Evolutionary conservation across 2,797 vertebrate genomes (phyloP).

Genomic region (Lates japonicus): DNA sequence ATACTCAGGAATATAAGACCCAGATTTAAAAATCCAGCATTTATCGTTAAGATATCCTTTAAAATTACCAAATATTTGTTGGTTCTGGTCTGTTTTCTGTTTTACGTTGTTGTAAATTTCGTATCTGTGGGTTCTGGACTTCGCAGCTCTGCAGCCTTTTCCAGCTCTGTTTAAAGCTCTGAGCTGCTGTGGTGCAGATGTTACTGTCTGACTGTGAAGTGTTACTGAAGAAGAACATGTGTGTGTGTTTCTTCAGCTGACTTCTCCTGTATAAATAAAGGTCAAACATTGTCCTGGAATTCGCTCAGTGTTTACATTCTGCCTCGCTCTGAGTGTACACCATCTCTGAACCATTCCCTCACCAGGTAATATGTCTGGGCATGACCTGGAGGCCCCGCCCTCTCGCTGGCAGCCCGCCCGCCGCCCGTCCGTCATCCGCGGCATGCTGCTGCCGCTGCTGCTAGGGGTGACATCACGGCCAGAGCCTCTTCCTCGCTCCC

Average conservation of each 20-base stretch:
- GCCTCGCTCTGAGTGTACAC: constrained; percentile 11
- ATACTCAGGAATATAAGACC: too few species aligned
- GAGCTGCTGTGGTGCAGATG: constrained; percentile 6
- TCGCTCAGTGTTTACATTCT: constrained; percentile 70
- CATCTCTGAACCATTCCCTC: constrained; percentile 35
- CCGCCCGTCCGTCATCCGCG: constrained; percentile 68
- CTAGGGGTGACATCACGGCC: constrained; percentile 82
- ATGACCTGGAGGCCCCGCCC: constrained; percentile 70
- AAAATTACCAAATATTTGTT: too few species aligned
- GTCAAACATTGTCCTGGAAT: constrained; percentile 68
- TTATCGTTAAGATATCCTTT: too few species aligned
- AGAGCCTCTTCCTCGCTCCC: constrained; percentile 61
- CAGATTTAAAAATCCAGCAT: too few species aligned
- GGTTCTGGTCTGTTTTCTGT: too few species aligned
- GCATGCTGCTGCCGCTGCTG: constrained; percentile 68
- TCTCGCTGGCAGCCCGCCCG: constrained; percentile 47
- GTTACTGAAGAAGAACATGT: background rate
- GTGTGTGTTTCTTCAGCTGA: constrained; percentile 17
- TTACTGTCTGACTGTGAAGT: background rate
- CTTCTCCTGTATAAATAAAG: constrained; percentile 55
- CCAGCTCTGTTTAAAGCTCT: too few species aligned
- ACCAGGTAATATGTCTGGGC: constrained; percentile 83
- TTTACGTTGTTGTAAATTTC: too few species aligned
- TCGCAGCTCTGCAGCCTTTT: too few species aligned
- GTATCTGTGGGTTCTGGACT: too few species aligned